Evolutionary conservation across 1,140 invertebrate genomes (phyloP).

Genomic region (Drosophila ogumai): DNA sequence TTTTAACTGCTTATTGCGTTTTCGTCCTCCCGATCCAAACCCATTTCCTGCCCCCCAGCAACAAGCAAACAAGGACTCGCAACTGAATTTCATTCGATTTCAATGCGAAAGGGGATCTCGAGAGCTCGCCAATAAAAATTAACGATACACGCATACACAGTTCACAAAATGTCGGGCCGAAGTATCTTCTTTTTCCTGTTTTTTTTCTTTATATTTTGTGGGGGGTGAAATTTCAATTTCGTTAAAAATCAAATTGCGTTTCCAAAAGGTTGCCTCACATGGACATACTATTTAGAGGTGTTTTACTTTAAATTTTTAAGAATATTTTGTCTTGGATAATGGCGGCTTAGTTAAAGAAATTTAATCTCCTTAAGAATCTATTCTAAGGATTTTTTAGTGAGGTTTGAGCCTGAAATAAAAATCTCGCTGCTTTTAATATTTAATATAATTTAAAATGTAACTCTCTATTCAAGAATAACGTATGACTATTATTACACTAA

Average conservation of each 20-base stretch:
- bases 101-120: conserved; percentile 76
- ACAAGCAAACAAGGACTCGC: conserved; percentile 67
- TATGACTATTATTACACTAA: no score
- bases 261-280: conserved; percentile 1
- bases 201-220: conserved; percentile 7
- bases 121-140: conserved; percentile 79
- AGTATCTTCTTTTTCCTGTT: conserved; percentile 16
- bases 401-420: no score
- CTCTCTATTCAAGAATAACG: no score
- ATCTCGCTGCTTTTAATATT: no score
- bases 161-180: conserved; percentile 60
- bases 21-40: conserved; percentile 51
- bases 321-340: neutral
- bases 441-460: no score
- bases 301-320: neutral
- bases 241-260: conserved; percentile 48
- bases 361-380: no score
- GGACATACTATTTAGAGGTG: neutral
- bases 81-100: conserved; percentile 83
- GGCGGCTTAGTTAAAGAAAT: no score
- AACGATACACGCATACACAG: conserved; percentile 74
- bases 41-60: conserved; percentile 54
- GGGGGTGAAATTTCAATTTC: conserved; percentile 69
- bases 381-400: no score
- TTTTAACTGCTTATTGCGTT: conserved; percentile 83